Conservation (phyloP, 2,797 vertebrate species). For the Botia almorhae region DNA sequence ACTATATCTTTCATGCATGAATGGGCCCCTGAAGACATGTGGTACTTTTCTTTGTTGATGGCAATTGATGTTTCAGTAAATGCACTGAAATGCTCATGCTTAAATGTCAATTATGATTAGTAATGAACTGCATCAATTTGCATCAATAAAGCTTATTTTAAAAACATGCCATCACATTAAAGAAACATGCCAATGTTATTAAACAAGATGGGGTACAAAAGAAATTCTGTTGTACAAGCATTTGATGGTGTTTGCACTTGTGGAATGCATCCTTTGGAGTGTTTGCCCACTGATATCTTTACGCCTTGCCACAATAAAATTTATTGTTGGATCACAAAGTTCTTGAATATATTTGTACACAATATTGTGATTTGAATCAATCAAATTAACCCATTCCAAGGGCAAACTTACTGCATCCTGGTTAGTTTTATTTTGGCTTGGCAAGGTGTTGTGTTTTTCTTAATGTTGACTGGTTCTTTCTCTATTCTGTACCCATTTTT, state of each 20-base stretch:
- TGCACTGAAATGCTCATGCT: conserved; percentile 8
- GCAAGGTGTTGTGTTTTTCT: conserved; percentile 48
- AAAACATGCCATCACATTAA: conserved; percentile 24
- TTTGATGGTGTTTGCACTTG: conserved; percentile 49
- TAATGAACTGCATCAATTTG: not conserved
- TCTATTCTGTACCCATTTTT: conserved; percentile 69
- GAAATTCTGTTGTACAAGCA: conserved; percentile 15
- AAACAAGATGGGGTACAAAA: conserved; percentile 19
- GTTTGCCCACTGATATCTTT: conserved; percentile 50
- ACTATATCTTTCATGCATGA: conserved; percentile 61
- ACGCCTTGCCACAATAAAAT: conserved; percentile 61
- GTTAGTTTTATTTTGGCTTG: conserved; percentile 59
- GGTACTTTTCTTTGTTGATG: conserved; percentile 33
- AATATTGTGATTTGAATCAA: conserved; percentile 3
- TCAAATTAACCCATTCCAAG: conserved; percentile 18
- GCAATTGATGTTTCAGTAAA: conserved; percentile 17
- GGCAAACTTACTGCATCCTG: not conserved
- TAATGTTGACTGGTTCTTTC: conserved; percentile 62
- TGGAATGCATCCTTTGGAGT: conserved; percentile 55
- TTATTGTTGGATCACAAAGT: not conserved
- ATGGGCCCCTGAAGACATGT: conserved; percentile 49
- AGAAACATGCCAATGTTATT: conserved; percentile 53
- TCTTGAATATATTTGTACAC: not conserved
- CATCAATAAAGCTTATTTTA: not conserved
- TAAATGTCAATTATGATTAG: conserved; percentile 27